Base-by-base conservation (phyloP, 2,888 invertebrate species). In the Teleogryllus oceanicus region DNA sequence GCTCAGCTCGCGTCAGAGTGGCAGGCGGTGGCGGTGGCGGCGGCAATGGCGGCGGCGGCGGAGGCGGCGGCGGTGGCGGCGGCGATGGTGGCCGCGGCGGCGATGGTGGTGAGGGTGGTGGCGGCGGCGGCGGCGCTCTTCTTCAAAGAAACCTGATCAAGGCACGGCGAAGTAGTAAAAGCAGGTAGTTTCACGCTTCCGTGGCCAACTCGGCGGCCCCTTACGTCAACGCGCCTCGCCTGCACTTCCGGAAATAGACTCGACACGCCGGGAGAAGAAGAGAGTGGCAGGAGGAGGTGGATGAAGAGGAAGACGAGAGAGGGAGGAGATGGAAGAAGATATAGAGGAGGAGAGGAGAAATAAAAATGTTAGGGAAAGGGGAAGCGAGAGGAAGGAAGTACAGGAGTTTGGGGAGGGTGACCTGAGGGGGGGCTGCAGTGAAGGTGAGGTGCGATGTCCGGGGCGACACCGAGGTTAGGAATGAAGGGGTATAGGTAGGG, bases 61-160 rank as follows among this genome's bases (percentile, higher is more conserved):
- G 21, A 1, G 21, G 21, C 21, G 21, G 21, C 21, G 21, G 21
- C 21, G 21, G 21, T 1, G 21, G 21, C 21, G 21, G 21, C 21
- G 21, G 21, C 21, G 21, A 1, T 1, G 21, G 21, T 1, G 21
- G 21, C 21, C 1, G 21, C 21, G 21, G 21, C 1, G 21, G 21
- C 1, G 21, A 1, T 1, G 21, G 21, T 21, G 21, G 21, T 1
- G 1, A 1, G 1, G 21, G 21, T 1, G 1, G 21, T 21, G 21
- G 21, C 21, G 21, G 62, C 62, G 62, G 2, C 16, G 18, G 62
- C 12, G 12, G 62, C 62, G 18, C 16, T 18, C 16, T 18, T 62
- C 18, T 62, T 62, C 62, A 62, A 62, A 62, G 62, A 62, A 62
- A 62, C 62, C 62, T 62, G 62, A 62, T 62, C 62, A 62, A 62